Evolutionary conservation across 2,797 vertebrate species (phyloP).

Genomic region (Melanotaenia pygmaea): DNA sequence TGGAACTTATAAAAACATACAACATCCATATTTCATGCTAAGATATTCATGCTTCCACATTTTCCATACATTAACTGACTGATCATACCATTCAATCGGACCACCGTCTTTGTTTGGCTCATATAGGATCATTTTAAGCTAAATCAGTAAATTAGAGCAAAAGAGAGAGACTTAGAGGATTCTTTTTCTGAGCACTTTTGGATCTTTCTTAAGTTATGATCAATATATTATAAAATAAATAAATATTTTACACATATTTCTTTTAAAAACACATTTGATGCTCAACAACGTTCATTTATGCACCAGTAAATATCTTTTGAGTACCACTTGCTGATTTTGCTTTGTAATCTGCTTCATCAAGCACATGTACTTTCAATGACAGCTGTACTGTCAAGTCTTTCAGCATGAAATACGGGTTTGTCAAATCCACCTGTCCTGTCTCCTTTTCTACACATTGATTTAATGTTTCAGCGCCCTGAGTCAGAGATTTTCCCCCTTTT

Average conservation of each 20-base stretch:
- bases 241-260: background rate
- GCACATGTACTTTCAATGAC: conserved; percentile 57
- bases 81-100: background rate
- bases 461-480: conserved; percentile 40
- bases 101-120: background rate
- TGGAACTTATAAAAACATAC: conserved; percentile 4
- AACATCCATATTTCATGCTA: background rate
- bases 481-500: conserved; percentile 61
- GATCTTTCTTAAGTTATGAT: background rate
- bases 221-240: background rate
- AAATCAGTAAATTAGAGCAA: background rate
- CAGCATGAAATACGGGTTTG: conserved; percentile 50
- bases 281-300: conserved; percentile 5
- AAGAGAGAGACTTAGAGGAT: background rate
- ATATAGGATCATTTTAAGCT: background rate
- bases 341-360: conserved; percentile 53
- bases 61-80: background rate
- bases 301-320: conserved; percentile 2
- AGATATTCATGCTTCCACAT: background rate
- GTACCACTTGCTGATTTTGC: conserved; percentile 36
- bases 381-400: conserved; percentile 49
- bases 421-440: conserved; percentile 70
- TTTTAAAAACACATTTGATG: background rate
- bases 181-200: background rate
- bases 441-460: conserved; percentile 48